phyloP scores from a whole-genome alignment of 2,113 vertebrate genomes.

The Ceyx margarethae region DNA sequence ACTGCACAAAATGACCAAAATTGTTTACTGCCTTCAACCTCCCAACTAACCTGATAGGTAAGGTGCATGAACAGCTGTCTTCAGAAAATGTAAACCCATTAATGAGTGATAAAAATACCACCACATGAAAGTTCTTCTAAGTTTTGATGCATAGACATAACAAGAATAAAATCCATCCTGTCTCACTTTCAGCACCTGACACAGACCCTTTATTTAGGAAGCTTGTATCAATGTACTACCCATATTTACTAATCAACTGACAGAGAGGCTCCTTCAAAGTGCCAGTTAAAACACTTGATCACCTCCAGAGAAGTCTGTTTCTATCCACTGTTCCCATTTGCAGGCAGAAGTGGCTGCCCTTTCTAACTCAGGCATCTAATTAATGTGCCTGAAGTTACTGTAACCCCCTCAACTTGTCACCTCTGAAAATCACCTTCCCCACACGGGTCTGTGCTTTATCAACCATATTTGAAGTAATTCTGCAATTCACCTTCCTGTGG shows the following conservation, averaged over 20 bases:
- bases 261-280: background rate
- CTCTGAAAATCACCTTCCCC: background rate
- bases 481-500: background rate
- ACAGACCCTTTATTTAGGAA: background rate
- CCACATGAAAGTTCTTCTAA: background rate
- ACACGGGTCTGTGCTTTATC: fast-evolving
- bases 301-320: background rate
- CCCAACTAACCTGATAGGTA: background rate
- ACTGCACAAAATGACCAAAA: background rate
- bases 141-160: background rate
- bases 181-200: background rate
- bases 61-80: background rate
- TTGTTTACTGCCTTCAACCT: background rate
- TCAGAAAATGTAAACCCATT: background rate
- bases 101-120: background rate
- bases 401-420: background rate
- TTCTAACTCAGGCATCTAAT: background rate
- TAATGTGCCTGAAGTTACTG: fast-evolving
- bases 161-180: background rate
- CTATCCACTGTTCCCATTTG: background rate
- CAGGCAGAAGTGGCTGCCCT: background rate
- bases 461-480: background rate
- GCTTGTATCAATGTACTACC: background rate
- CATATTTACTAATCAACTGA: background rate
- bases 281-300: background rate